Conservation (phyloP, 23 tunicate genomes). For the Oikopleura dioica region DNA sequence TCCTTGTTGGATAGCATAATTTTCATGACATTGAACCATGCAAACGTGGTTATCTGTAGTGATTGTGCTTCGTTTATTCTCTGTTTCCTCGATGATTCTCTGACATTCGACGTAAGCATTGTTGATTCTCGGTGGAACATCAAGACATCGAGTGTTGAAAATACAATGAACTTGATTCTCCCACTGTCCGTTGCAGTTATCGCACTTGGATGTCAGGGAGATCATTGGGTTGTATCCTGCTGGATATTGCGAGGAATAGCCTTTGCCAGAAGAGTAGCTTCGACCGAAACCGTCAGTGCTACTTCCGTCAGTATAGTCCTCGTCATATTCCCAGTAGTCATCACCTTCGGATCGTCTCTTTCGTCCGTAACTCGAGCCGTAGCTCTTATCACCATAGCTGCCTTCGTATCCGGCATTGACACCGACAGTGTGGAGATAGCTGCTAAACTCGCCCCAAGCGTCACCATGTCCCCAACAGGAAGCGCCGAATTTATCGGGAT, state of each 20-base stretch:
- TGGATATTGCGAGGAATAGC: no score
- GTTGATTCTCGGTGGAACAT: not conserved
- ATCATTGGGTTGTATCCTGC: not conserved
- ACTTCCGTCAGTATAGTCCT: no score
- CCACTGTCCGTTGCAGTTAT: not conserved
- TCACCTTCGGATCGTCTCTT: not conserved
- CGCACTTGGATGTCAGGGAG: not conserved
- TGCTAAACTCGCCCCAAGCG: not conserved
- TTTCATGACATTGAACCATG: not conserved
- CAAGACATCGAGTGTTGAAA: not conserved
- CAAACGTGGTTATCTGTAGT: no score
- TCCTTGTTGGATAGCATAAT: not conserved
- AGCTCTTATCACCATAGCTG: not conserved
- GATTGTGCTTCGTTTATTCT: no score
- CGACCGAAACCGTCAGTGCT: no score
- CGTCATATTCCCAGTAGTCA: no score
- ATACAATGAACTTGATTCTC: not conserved
- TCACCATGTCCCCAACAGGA: conserved; percentile 2
- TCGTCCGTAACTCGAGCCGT: not conserved
- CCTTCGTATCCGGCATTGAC: no score
- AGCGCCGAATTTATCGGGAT: not conserved
- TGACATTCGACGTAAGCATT: not conserved
- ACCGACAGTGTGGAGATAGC: not conserved
- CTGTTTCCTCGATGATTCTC: not conserved
- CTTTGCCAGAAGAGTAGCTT: no score